A percentile compares a stretch with the other conserved stretches of the same genome.
Evolutionary conservation across 2,888 invertebrate genomes (phyloP).

Genomic region (Oscheius sp.): DNA sequence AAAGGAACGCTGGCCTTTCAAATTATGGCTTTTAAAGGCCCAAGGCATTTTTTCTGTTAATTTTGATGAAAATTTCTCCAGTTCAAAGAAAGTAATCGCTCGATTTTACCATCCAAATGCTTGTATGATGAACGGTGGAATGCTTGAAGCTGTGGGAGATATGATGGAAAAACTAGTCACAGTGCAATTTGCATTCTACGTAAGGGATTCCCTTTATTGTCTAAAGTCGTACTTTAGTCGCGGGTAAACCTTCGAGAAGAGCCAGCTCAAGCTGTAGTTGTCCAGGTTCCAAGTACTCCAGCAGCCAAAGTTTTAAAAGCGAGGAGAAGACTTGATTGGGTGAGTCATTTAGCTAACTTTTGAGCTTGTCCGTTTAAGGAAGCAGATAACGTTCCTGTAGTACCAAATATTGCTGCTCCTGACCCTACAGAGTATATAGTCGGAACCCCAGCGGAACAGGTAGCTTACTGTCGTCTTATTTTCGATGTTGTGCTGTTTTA

Average conservation of each 20-base stretch:
- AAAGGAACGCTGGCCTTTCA: conserved; percentile 64
- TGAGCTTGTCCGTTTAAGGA: background rate
- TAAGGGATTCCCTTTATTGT: conserved; percentile 31
- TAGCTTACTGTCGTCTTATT: background rate
- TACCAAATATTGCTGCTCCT: background rate
- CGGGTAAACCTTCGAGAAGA: conserved; percentile 41
- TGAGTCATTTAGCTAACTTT: background rate
- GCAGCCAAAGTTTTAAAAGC: background rate
- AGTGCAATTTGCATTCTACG: conserved; percentile 58
- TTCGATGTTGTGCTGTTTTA: background rate
- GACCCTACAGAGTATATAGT: conserved; percentile 3
- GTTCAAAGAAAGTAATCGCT: conserved; percentile 42
- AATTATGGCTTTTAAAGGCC: conserved; percentile 54
- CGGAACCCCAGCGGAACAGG: conserved; percentile 34
- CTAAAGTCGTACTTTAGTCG: conserved; percentile 32
- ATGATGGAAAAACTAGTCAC: conserved; percentile 43
- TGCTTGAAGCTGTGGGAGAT: conserved; percentile 49
- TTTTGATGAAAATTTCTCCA: background rate
- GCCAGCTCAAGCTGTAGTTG: conserved; percentile 42
- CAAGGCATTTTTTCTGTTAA: conserved; percentile 39
- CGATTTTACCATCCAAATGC: conserved; percentile 59
- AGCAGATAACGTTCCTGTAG: background rate
- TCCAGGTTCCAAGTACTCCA: conserved; percentile 27
- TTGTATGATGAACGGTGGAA: conserved; percentile 53
- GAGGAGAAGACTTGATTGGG: conserved; percentile 4